Evolutionary conservation across 2,888 invertebrate genomes (phyloP).

Genomic region (Orthosia gothica): DNA sequence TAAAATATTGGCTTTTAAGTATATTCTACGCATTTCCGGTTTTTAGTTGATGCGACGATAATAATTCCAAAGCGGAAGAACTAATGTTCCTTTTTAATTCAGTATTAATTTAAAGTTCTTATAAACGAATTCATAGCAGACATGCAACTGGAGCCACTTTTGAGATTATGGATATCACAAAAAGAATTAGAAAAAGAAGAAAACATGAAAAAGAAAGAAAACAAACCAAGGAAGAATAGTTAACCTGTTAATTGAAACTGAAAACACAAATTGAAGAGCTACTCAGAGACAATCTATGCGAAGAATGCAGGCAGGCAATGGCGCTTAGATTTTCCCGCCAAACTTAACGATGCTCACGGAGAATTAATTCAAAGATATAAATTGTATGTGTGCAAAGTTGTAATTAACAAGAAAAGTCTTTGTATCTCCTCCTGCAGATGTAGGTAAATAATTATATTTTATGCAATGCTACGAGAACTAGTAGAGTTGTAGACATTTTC

Average conservation of each 20-base stretch:
- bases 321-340: constrained; percentile 11
- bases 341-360: background rate
- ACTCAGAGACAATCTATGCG: constrained; percentile 1
- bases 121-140: background rate
- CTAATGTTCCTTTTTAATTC: background rate
- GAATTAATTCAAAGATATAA: background rate
- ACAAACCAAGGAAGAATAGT: background rate
- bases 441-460: background rate
- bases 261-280: constrained; percentile 16
- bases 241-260: constrained; percentile 8
- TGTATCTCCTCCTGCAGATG: background rate
- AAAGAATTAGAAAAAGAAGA: background rate
- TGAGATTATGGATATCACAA: background rate
- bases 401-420: background rate
- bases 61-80: background rate
- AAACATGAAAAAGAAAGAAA: background rate
- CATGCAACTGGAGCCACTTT: background rate
- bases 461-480: background rate
- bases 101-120: background rate
- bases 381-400: background rate
- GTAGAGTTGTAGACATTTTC: background rate
- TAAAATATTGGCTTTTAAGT: constrained; percentile 49
- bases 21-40: constrained; percentile 42
- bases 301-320: constrained; percentile 3
- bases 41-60: constrained; percentile 21